These are phyloP conservation scores for Cossypha dichroa DNA, from an alignment of 2,797 vertebrate genomes.

Conservation along the genomic window DNA sequence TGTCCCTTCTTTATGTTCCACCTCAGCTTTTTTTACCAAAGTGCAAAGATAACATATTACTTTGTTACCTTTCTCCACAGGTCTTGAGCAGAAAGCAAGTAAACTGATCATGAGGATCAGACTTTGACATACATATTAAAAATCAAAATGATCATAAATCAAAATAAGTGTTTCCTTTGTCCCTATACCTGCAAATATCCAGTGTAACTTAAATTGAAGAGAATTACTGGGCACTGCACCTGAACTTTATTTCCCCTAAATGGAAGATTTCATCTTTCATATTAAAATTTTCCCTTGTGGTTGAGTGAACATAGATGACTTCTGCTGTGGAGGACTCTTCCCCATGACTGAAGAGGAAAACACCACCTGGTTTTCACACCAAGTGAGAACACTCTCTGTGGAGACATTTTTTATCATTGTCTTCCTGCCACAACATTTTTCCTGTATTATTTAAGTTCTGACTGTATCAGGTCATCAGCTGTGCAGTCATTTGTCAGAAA, in stretches of 20 bases:
- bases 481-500: constrained; percentile 9
- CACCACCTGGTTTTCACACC: neutral
- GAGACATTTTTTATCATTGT: neutral
- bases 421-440: neutral
- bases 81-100: neutral
- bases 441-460: neutral
- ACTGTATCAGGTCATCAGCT: constrained; percentile 24
- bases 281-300: neutral
- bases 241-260: neutral
- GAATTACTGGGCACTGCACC: neutral
- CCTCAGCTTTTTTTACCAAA: neutral
- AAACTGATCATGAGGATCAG: neutral
- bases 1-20: neutral
- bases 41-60: neutral
- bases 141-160: neutral
- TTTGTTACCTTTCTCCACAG: neutral
- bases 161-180: neutral
- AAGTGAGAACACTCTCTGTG: neutral
- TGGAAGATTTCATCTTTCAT: neutral
- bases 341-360: neutral
- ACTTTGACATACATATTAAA: neutral
- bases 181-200: neutral
- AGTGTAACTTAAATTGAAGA: neutral
- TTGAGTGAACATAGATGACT: neutral
- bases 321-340: neutral